Percentiles rank a stretch among this genome's conserved stretches.
Evolutionary conservation across 1,140 invertebrate species (phyloP).

Genomic region (Sesamia nonagrioides): DNA sequence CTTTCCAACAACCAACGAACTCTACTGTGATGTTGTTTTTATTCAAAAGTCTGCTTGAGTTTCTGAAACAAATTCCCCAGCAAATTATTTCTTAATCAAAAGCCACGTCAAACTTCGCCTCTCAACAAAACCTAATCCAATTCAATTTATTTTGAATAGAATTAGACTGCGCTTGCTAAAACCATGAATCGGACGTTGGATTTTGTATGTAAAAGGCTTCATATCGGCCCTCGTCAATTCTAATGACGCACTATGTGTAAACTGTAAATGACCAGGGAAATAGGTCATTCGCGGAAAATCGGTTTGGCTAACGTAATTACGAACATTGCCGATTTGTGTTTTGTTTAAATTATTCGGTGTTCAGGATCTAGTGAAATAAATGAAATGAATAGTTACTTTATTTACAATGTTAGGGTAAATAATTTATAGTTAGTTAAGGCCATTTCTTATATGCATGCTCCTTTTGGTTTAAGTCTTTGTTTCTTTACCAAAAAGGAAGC

Average conservation of each 20-base stretch:
- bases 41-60: not conserved
- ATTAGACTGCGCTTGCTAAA: constrained; percentile 36
- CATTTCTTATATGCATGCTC: too few species aligned
- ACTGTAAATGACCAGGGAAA: constrained; percentile 39
- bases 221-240: constrained; percentile 28
- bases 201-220: constrained; percentile 47
- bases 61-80: not conserved
- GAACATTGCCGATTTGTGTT: constrained; percentile 13
- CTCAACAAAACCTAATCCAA: constrained; percentile 29
- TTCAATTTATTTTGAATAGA: constrained; percentile 48
- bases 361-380: not conserved
- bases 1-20: too few species aligned
- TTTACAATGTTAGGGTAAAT: too few species aligned
- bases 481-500: too few species aligned
- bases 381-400: too few species aligned
- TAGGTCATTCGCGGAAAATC: constrained; percentile 17
- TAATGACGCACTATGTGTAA: constrained; percentile 31
- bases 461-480: too few species aligned
- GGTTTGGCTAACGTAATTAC: constrained; percentile 17
- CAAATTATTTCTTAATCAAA: constrained; percentile 23
- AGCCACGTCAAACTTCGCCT: constrained; percentile 21
- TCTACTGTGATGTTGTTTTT: not conserved
- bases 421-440: too few species aligned
- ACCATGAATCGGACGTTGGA: constrained; percentile 40
- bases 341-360: not conserved